These are phyloP conservation scores for Diarsia rubi DNA, from an alignment of 2,888 invertebrate genomes.

Conservation along the genomic window DNA sequence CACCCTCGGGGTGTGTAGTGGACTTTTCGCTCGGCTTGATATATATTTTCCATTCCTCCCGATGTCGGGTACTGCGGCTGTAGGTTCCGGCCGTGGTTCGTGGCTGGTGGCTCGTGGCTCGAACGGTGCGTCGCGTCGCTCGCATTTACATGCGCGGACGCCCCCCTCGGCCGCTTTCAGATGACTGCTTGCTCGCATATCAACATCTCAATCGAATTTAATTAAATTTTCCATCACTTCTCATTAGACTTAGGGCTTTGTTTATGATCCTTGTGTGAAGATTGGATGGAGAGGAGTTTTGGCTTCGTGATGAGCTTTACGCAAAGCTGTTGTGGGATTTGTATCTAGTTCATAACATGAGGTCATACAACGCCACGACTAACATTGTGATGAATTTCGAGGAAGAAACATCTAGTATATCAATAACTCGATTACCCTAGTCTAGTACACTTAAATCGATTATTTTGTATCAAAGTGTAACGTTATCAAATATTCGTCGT, in stretches of 20 bases:
- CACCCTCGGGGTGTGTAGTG: slow-evolving; percentile 88
- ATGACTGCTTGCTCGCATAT: slow-evolving; percentile 67
- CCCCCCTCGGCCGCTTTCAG: slow-evolving; percentile 69
- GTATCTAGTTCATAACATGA: slow-evolving; percentile 15
- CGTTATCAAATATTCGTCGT: not conserved
- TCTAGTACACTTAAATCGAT: no score
- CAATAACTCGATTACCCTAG: no score
- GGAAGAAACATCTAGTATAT: not conserved
- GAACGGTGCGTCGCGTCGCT: slow-evolving; percentile 72
- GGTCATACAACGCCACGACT: not conserved
- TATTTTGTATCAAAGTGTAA: not conserved
- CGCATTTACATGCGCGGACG: slow-evolving; percentile 86
- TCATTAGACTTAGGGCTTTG: slow-evolving; percentile 50
- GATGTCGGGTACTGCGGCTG: slow-evolving; percentile 85
- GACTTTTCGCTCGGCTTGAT: slow-evolving; percentile 90
- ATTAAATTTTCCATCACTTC: slow-evolving; percentile 75
- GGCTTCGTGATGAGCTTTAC: slow-evolving; percentile 27
- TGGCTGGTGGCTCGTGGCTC: slow-evolving; percentile 66
- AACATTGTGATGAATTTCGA: not conserved
- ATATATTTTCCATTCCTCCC: slow-evolving; percentile 90
- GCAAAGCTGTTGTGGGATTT: slow-evolving; percentile 15
- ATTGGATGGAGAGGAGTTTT: slow-evolving; percentile 35
- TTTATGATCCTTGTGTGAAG: slow-evolving; percentile 47
- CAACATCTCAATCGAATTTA: slow-evolving; percentile 79
- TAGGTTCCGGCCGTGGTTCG: slow-evolving; percentile 77